A percentile compares a stretch with the other conserved stretches of the same genome.
phyloP scores from a whole-genome alignment of 2,113 vertebrate species.

The Brienomyrus brachyistius region DNA sequence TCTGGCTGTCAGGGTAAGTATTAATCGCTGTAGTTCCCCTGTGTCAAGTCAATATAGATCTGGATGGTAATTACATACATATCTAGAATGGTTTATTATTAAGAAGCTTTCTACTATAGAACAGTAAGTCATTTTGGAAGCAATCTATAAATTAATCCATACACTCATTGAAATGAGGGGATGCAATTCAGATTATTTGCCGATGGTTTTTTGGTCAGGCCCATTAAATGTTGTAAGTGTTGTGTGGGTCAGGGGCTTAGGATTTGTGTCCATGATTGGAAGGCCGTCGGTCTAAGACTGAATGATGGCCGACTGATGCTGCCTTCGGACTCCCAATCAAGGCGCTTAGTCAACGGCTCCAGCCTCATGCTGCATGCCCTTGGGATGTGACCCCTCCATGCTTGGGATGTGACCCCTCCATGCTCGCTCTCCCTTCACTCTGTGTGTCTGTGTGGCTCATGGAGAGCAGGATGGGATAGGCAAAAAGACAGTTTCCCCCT shows the following conservation, averaged over 20 bases:
- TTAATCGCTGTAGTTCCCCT: neutral
- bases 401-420: too few species aligned
- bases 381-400: neutral
- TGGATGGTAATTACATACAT: neutral
- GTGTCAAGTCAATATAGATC: neutral
- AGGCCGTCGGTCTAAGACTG: neutral
- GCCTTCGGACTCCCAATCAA: neutral
- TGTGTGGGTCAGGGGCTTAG: neutral
- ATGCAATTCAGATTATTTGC: neutral
- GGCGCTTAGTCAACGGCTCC: neutral
- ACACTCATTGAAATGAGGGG: neutral
- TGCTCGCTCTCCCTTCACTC: neutral
- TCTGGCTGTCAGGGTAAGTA: slow-evolving; percentile 63
- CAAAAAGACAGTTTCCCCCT: neutral
- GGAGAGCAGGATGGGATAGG: neutral
- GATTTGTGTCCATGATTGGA: neutral
- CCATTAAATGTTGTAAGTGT: neutral
- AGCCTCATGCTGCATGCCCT: neutral
- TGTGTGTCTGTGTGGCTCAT: neutral
- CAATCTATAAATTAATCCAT: neutral
- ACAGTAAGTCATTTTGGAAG: neutral
- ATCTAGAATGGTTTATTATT: neutral
- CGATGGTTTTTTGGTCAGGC: neutral
- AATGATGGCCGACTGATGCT: neutral
- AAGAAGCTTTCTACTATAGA: neutral